Percentiles rank a stretch among this genome's conserved stretches.
These are phyloP conservation scores for Drosophila insularis DNA, from an alignment of 1,140 invertebrate species.

Conservation along the genomic window DNA sequence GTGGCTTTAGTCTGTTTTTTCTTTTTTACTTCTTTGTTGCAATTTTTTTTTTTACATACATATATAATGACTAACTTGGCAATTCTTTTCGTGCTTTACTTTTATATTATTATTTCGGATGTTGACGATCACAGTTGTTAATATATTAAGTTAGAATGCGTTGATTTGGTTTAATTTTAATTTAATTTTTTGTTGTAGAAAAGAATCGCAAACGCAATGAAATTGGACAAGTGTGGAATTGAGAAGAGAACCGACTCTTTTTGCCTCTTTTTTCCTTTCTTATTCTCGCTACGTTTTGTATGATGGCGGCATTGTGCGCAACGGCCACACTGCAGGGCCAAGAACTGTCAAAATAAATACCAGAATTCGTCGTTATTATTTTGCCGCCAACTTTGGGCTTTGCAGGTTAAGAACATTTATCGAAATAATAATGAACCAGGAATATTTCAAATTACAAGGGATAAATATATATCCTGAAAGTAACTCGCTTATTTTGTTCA, in stretches of 20 bases:
- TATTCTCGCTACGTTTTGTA: constrained; percentile 31
- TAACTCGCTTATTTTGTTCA: too few relatives aligned
- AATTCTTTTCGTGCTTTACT: constrained; percentile 62
- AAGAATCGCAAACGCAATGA: constrained; percentile 80
- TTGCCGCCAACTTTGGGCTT: background rate
- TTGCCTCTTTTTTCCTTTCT: constrained; percentile 57
- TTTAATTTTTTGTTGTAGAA: constrained; percentile 52
- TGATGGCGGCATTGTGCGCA: constrained; percentile 51
- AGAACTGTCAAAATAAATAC: constrained; percentile 6
- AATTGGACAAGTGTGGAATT: constrained; percentile 82
- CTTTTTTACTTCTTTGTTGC: constrained; percentile 64
- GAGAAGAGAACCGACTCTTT: constrained; percentile 71
- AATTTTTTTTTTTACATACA: constrained; percentile 46
- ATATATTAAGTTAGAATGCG: constrained; percentile 73
- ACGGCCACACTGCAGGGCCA: constrained; percentile 17
- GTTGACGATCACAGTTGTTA: constrained; percentile 77
- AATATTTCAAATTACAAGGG: too few relatives aligned
- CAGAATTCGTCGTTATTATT: background rate
- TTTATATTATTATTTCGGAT: constrained; percentile 54
- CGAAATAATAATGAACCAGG: too few relatives aligned
- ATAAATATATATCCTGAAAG: too few relatives aligned
- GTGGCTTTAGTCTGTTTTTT: constrained; percentile 59
- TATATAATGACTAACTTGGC: constrained; percentile 65
- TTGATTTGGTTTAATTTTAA: constrained; percentile 66
- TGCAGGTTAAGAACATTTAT: background rate